phyloP scores from a whole-genome alignment of 2,888 invertebrate genomes.

The Cephus pygmeus region DNA sequence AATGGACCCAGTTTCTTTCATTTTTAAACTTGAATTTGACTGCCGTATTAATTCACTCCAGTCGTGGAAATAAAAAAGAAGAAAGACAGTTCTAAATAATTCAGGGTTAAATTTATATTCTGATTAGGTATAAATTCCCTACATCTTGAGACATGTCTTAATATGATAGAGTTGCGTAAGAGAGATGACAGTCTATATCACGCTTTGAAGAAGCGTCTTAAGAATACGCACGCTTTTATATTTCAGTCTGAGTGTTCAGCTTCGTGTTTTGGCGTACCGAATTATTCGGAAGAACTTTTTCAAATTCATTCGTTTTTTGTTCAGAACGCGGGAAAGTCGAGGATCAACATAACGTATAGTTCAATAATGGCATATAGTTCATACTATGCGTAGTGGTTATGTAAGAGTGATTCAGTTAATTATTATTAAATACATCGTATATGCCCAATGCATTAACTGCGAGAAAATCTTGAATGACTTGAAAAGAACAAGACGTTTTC shows the following conservation, averaged over 20 bases:
- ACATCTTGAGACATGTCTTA: too few species aligned
- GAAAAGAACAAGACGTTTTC: not conserved
- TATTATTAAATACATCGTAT: not conserved
- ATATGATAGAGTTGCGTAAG: too few species aligned
- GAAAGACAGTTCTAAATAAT: too few species aligned
- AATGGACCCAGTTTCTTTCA: not conserved
- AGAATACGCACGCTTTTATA: too few species aligned
- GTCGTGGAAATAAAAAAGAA: too few species aligned
- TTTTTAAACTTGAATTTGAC: not conserved
- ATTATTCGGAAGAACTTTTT: not conserved
- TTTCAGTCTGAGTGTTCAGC: not conserved
- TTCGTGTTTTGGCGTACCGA: not conserved
- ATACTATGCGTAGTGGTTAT: not conserved
- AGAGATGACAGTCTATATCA: too few species aligned
- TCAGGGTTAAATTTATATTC: too few species aligned
- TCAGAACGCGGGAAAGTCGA: not conserved
- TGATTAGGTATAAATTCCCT: too few species aligned
- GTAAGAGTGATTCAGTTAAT: not conserved
- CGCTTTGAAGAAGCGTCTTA: too few species aligned
- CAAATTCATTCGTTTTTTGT: not conserved
- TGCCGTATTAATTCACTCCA: too few species aligned
- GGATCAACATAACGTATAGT: not conserved
- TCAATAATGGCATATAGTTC: not conserved
- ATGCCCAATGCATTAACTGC: not conserved
- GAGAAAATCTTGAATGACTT: not conserved